phyloP scores from a whole-genome alignment of 1,140 invertebrate species.

The Spodoptera litura region DNA sequence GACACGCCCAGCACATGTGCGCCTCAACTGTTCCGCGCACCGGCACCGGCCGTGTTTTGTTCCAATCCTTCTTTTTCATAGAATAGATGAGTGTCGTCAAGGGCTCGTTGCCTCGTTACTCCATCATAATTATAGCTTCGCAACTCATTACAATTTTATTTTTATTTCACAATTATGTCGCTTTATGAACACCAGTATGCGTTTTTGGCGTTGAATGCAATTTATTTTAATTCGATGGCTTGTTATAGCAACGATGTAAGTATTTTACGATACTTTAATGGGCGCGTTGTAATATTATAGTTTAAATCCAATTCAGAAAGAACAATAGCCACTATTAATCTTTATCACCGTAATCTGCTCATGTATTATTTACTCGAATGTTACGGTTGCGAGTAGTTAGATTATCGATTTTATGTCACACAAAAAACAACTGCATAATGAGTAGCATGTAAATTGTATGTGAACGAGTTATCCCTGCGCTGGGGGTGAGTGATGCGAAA shows the following conservation, averaged over 20 bases:
- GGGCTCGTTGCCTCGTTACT: conserved; percentile 11
- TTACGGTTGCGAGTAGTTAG: conserved; percentile 55
- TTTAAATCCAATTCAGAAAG: conserved; percentile 13
- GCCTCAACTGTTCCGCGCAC: conserved; percentile 35
- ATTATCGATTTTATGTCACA: conserved; percentile 67
- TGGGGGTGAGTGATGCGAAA: conserved; percentile 82
- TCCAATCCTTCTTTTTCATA: conserved; percentile 18
- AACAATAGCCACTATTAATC: conserved; percentile 29
- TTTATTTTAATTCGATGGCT: not conserved
- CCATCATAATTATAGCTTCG: conserved; percentile 25
- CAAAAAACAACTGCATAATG: conserved; percentile 69
- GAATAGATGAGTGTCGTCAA: conserved; percentile 42
- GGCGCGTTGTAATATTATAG: not conserved
- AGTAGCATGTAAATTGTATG: conserved; percentile 79
- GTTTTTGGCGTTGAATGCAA: not conserved
- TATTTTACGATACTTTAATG: no score
- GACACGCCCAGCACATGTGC: conserved; percentile 75
- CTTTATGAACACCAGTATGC: not conserved
- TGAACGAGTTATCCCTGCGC: conserved; percentile 75
- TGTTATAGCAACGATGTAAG: not conserved
- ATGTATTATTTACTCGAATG: conserved; percentile 47
- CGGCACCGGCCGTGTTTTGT: conserved; percentile 36
- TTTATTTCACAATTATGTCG: conserved; percentile 16
- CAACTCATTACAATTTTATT: conserved; percentile 18
- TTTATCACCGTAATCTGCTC: conserved; percentile 43